phyloP scores from a whole-genome alignment of 2,888 invertebrate genomes.

The Noctua janthina region DNA sequence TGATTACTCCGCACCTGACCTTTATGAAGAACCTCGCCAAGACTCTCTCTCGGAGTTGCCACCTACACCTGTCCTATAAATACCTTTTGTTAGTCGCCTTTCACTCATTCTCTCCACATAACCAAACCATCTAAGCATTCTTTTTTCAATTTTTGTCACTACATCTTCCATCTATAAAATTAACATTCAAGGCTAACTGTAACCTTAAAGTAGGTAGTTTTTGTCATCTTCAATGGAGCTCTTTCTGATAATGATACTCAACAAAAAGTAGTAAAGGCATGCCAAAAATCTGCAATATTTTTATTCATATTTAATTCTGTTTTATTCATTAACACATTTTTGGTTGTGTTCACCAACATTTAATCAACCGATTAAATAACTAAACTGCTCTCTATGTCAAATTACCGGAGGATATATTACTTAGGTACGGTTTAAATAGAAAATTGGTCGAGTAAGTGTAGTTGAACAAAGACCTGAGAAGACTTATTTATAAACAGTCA shows the following conservation, averaged over 20 bases:
- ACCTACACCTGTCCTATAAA: too few species aligned
- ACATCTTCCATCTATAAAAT: too few species aligned
- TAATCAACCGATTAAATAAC: neutral
- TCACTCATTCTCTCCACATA: too few species aligned
- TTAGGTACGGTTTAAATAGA: neutral
- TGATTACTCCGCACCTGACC: neutral
- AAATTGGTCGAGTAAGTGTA: neutral
- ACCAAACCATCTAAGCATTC: too few species aligned
- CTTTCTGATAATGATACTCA: too few species aligned
- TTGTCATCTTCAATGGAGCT: too few species aligned
- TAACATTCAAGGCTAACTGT: neutral
- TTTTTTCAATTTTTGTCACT: too few species aligned
- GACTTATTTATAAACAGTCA: neutral
- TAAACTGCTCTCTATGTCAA: neutral
- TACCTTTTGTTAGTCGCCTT: too few species aligned
- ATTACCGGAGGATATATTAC: too few species aligned
- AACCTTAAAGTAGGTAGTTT: neutral
- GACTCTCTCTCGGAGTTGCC: neutral
- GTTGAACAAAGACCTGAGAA: neutral
- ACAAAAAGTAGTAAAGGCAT: neutral
- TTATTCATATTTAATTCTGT: slow-evolving; percentile 8
- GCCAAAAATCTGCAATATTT: neutral
- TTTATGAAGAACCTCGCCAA: neutral
- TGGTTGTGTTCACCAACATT: neutral
- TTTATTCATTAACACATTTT: neutral